Base-by-base conservation (phyloP, 2,797 vertebrate genomes). In the Lithobates pipiens region DNA sequence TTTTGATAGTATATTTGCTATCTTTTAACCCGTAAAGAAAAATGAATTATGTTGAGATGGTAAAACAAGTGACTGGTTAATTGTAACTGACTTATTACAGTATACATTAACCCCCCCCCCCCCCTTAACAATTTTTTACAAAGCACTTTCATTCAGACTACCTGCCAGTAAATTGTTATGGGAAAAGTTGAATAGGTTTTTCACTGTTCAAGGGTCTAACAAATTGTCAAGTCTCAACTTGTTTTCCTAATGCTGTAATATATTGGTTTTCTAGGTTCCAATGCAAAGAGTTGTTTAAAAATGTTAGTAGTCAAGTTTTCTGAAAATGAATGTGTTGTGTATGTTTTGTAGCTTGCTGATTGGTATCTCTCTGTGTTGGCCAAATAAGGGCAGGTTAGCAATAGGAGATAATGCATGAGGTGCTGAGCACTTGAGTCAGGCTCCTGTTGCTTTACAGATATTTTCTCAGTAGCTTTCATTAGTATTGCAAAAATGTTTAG, bases 301-400 rank as follows among this genome's bases (percentile, higher is more conserved):
- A 80, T 84, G 87, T 88, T 88, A 88, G 76, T 86, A 89, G 80
- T 89, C 84, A 89, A 91, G 89, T 92, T 92, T 91, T 88, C 90
- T 94, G 91, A 94, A 94, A 94, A 94, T 94, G 93, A 93, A 91
- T 93, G 91, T 93, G 94, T 94, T 94, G 93, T 93, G 91, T 91
- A 93, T 88, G 93, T 94, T 32, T 95, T 94, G 93, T 94, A 93
- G 93, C 93, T 89, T 91, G 90, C 91, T 91, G 93, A 94, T 95
- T 92, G 95, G 94, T 94, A 95, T 95, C 94, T 29, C 29, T 93
- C 93, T 90, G 92, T 90, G 92, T 95, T 95, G 94, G 93, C 95
- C 95, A 95, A 95, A 95, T 95, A 95, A 95, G 95, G 95, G 93
- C 92, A 95, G 94, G 93, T 93, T 93, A 91, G 93, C 92, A 94